Evolutionary conservation across 2,888 invertebrate genomes (phyloP), one percentile per base, ranked within the genome.

Genomic region (Drosophila macrothrix): DNA sequence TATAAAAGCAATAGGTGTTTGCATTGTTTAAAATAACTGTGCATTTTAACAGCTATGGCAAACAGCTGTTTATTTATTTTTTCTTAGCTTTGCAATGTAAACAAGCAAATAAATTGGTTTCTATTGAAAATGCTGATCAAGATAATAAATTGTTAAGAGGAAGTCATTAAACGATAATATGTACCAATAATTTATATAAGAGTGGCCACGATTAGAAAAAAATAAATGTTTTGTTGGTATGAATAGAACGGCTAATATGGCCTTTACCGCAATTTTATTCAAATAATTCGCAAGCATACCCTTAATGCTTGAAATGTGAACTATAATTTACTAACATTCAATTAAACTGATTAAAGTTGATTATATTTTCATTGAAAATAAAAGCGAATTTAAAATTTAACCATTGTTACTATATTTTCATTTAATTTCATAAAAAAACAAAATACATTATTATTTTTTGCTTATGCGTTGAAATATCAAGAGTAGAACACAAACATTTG

Each of bases 381-480:
- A 41, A 25, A 19, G 25, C 19, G 1, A 22, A 46, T 22, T 46
- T 22, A 4, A 46, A 46, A 7, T 9, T 28, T 2, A 22, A 22
- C 2, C 37, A 10, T 49, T 31, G n/a, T n/a, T 54, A 19, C 33
- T 16, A 5, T 16, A 33, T 55, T 35, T 55, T 33, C 19, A 37
- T 19, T 29, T 16, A 39, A 64, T 55, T 64, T n/a, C 14, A 43
- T 61, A 61, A 39, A 65, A 41, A 31, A 37, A 46, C 22, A 37
- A 76, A 62, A 33, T 50, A 59, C n/a, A 12, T 22, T 39, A 33
- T 53, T 7, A 59, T 62, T 52, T n/a, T 29, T 49, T 60, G 10
- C 49, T 49, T 65, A 49, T 9, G 25, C 53, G 55, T 54, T 54
- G 37, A 75, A 62, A 77, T 59, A 58, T 60, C 64, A 49, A 43